Percentiles rank a stretch among this genome's conserved stretches.
These are phyloP conservation scores for Drosophila tanythrix DNA, from an alignment of 2,888 invertebrate genomes.

Conservation along the genomic window DNA sequence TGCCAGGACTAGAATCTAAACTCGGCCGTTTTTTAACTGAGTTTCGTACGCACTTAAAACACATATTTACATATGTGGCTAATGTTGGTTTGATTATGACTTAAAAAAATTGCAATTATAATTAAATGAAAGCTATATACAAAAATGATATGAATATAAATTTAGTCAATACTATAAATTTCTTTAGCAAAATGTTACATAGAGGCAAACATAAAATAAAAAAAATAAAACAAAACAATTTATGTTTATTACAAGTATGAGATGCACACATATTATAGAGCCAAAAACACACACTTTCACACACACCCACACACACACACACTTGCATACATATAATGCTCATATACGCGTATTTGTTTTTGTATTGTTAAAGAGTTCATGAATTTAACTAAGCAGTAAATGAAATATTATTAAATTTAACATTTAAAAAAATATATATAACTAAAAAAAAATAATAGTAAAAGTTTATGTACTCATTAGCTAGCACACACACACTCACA, in stretches of 20 bases:
- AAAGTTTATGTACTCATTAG: constrained; percentile 57
- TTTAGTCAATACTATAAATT: constrained; percentile 54
- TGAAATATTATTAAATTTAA: constrained; percentile 45
- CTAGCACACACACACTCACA: constrained; percentile 52
- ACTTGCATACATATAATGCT: constrained; percentile 64
- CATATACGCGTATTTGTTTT: constrained; percentile 74
- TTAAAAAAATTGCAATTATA: constrained; percentile 25
- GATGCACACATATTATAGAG: constrained; percentile 38
- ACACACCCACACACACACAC: constrained; percentile 37
- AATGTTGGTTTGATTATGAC: constrained; percentile 73
- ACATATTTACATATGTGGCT: constrained; percentile 70
- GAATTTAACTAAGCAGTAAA: constrained; percentile 48
- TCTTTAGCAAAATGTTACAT: constrained; percentile 68
- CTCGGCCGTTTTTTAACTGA: constrained; percentile 16
- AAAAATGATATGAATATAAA: constrained; percentile 42
- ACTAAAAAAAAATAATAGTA: constrained; percentile 31
- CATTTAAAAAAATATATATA: constrained; percentile 23
- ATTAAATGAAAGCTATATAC: constrained; percentile 33
- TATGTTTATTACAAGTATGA: constrained; percentile 44
- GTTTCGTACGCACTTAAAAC: constrained; percentile 27
- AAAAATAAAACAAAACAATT: constrained; percentile 30
- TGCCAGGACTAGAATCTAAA: constrained; percentile 8
- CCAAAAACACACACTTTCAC: constrained; percentile 21
- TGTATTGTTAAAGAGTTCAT: constrained; percentile 66
- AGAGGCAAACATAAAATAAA: constrained; percentile 31